These are phyloP conservation scores for Hydrotaea cyrtoneurina DNA, from an alignment of 2,888 invertebrate species.

Conservation along the genomic window DNA sequence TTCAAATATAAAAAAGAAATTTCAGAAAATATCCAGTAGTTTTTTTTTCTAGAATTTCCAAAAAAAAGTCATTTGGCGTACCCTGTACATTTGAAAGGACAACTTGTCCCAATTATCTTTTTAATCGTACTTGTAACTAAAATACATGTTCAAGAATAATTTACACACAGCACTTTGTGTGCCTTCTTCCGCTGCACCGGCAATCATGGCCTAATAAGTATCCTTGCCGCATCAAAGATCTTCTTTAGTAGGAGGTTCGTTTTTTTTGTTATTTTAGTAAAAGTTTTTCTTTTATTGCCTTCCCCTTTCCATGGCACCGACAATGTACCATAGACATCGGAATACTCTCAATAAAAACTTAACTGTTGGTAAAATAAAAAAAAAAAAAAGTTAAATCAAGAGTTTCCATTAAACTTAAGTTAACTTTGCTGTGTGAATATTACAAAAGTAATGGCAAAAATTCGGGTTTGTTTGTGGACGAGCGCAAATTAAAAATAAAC, in stretches of 20 bases:
- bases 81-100: neutral
- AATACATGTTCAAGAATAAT: no score
- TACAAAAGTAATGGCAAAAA: neutral
- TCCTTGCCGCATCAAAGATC: slow-evolving; percentile 44
- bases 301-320: neutral
- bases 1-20: no score
- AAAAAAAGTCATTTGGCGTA: no score
- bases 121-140: no score
- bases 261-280: slow-evolving; percentile 23
- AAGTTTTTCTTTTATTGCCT: slow-evolving; percentile 36
- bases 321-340: neutral
- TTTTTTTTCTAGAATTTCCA: no score
- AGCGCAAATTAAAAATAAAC: slow-evolving; percentile 42
- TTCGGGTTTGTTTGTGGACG: slow-evolving; percentile 30
- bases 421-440: slow-evolving; percentile 5
- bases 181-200: neutral
- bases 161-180: neutral
- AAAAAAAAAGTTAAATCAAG: slow-evolving; percentile 42
- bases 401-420: slow-evolving; percentile 34
- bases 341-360: slow-evolving; percentile 34
- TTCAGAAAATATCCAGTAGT: no score
- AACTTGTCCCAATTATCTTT: neutral
- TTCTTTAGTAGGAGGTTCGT: slow-evolving; percentile 40
- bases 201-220: slow-evolving; percentile 31
- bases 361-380: neutral